These are phyloP conservation scores for Sinocyclocheilus grahami DNA, from an alignment of 2,113 vertebrate species.

Conservation along the genomic window DNA sequence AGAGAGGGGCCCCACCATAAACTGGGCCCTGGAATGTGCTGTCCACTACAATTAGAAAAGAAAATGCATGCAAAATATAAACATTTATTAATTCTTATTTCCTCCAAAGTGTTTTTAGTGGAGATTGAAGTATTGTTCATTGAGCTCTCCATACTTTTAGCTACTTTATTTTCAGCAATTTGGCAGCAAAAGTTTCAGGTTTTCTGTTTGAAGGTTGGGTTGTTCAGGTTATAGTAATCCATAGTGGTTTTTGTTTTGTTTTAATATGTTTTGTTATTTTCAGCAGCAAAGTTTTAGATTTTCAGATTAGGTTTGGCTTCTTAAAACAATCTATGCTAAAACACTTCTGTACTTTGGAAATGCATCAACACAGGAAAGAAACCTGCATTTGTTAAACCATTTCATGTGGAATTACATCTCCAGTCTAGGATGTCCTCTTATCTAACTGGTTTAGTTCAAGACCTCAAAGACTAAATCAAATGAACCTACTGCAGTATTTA, in stretches of 20 bases:
- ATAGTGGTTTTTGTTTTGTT: background rate
- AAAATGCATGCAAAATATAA: no score
- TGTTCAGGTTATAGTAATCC: background rate
- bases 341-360: background rate
- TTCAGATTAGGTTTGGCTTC: background rate
- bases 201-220: background rate
- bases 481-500: background rate
- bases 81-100: no score
- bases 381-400: background rate
- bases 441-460: background rate
- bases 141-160: no score
- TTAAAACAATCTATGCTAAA: background rate
- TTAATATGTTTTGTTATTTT: background rate
- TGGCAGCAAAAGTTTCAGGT: rapidly evolving
- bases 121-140: no score
- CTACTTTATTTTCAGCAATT: no score
- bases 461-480: slow-evolving; percentile 2
- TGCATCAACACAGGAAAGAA: background rate
- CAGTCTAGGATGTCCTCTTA: background rate
- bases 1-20: no score
- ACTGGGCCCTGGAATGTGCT: no score
- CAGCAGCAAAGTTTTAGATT: background rate
- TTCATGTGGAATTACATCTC: background rate
- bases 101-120: no score
- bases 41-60: no score